Evolutionary conservation across 35 echinoderm and acorn worm genomes (phyloP).

Genomic region (Lytechinus variegatus): DNA sequence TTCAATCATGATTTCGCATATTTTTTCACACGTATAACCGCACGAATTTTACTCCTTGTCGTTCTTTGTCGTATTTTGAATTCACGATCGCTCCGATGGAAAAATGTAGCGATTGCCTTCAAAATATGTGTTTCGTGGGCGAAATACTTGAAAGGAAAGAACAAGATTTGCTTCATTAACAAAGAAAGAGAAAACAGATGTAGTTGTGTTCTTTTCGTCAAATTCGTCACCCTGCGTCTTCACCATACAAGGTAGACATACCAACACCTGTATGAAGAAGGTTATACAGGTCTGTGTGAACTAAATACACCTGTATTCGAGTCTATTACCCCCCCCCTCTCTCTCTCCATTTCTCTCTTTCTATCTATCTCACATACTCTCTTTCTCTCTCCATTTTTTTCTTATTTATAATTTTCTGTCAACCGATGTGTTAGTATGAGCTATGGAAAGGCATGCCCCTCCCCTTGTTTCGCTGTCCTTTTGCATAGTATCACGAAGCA

Average conservation of each 20-base stretch:
- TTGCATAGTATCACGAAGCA: too few relatives aligned
- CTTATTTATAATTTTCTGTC: too few relatives aligned
- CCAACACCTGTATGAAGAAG: neutral
- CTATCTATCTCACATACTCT: neutral
- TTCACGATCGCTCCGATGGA: neutral
- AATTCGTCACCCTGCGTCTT: neutral
- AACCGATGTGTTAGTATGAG: too few relatives aligned
- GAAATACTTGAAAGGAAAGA: neutral
- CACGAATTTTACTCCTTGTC: neutral
- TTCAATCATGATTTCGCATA: neutral
- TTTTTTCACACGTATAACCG: neutral
- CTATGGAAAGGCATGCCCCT: too few relatives aligned
- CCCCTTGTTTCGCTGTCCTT: too few relatives aligned
- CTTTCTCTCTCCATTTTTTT: neutral
- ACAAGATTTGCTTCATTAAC: neutral
- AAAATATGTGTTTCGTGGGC: slow-evolving; percentile 19
- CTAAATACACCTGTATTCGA: neutral
- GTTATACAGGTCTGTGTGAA: neutral
- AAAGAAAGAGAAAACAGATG: slow-evolving; percentile 6
- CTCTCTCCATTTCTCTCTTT: neutral
- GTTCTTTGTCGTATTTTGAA: neutral
- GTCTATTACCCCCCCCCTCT: neutral
- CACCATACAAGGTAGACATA: slow-evolving; percentile 28
- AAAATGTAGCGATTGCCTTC: neutral
- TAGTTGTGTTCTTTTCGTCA: neutral